phyloP scores from a whole-genome alignment of 2,113 vertebrate species.

The Passerina amoena region DNA sequence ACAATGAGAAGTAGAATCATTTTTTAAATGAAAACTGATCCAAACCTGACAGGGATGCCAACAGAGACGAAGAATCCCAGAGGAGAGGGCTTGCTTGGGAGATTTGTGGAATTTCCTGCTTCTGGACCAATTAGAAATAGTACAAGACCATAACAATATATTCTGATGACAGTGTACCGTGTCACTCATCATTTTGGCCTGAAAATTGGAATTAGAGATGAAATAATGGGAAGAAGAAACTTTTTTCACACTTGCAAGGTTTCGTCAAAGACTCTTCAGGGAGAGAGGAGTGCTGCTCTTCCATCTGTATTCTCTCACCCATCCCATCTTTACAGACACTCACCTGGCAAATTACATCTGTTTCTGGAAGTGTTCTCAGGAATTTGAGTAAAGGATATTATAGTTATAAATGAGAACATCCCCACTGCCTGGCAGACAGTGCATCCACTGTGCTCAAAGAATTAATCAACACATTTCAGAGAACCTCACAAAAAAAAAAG shows the following conservation, averaged over 20 bases:
- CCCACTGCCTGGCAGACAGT: slow-evolving; percentile 27
- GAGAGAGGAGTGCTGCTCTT: background rate
- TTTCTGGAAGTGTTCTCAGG: slow-evolving; percentile 8
- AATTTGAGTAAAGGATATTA: slow-evolving; percentile 33
- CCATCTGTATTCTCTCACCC: slow-evolving; percentile 39
- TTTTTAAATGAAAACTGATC: slow-evolving; percentile 32
- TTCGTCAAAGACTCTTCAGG: slow-evolving; percentile 34
- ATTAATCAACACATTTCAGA: background rate
- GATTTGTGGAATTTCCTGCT: slow-evolving; percentile 49
- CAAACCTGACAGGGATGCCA: slow-evolving; percentile 25
- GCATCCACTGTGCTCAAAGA: background rate
- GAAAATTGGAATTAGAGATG: background rate
- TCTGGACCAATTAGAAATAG: slow-evolving; percentile 14
- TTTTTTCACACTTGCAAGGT: background rate
- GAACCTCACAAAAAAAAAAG: background rate
- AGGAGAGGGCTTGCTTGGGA: background rate
- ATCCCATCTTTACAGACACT: slow-evolving; percentile 28
- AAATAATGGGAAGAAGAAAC: background rate
- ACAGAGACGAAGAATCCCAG: slow-evolving; percentile 1
- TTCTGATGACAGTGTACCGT: background rate
- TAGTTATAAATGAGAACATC: slow-evolving; percentile 25
- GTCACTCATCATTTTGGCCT: slow-evolving; percentile 9
- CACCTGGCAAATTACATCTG: slow-evolving; percentile 41
- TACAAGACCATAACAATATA: background rate
- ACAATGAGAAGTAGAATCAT: background rate